These are phyloP conservation scores for Chaetorhynchus papuensis DNA, from an alignment of 2,113 vertebrate species.

Conservation along the genomic window DNA sequence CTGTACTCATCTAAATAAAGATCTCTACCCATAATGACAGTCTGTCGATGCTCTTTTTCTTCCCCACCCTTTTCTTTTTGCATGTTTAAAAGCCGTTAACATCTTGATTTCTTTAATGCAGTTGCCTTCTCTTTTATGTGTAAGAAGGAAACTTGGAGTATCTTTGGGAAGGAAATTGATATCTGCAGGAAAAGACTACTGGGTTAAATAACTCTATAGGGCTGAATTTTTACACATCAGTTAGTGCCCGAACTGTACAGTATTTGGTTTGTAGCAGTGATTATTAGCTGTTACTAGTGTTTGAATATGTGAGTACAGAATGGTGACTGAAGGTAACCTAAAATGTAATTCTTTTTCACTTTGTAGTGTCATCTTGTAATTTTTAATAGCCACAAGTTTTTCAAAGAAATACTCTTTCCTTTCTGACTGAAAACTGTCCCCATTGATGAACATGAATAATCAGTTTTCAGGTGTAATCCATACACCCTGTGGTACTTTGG, in stretches of 20 bases:
- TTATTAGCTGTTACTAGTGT: neutral
- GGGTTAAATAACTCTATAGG: neutral
- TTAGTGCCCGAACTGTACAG: neutral
- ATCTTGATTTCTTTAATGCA: neutral
- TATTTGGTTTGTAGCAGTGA: neutral
- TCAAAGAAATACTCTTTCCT: neutral
- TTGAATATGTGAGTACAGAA: neutral
- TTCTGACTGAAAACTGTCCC: neutral
- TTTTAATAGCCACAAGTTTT: neutral
- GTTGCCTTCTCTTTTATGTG: neutral
- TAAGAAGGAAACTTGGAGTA: neutral
- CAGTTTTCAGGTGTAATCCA: neutral
- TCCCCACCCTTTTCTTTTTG: rapidly evolving
- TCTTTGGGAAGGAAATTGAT: neutral
- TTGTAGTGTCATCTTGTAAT: neutral
- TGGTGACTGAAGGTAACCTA: neutral
- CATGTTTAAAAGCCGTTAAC: neutral
- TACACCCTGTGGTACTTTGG: neutral
- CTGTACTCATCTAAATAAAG: neutral
- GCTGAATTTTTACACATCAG: neutral
- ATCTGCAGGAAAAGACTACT: neutral
- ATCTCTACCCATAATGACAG: neutral
- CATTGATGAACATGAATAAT: neutral
- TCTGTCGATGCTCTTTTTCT: neutral
- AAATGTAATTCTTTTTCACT: neutral